phyloP scores from a whole-genome alignment of 1,140 invertebrate genomes.

The Schlechtendalia chinensis region DNA sequence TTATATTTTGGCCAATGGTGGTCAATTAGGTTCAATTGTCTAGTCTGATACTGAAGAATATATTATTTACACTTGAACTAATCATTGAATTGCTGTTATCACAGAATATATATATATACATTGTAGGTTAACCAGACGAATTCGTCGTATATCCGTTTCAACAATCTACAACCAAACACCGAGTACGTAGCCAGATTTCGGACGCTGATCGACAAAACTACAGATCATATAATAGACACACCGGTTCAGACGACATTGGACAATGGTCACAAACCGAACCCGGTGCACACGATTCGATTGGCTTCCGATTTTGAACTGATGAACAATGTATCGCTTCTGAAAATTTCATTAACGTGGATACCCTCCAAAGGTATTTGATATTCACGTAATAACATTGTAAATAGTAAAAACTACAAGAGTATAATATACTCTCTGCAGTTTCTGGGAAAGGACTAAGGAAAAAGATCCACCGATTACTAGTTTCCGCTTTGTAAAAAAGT shows the following conservation, averaged over 20 bases:
- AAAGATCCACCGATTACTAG: too few relatives aligned
- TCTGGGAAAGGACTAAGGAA: too few relatives aligned
- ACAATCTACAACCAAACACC: neutral
- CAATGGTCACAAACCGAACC: too few relatives aligned
- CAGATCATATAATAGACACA: neutral
- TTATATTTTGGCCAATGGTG: too few relatives aligned
- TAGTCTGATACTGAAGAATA: too few relatives aligned
- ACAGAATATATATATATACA: neutral
- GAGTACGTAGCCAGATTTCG: constrained; percentile 6
- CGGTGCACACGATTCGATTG: neutral
- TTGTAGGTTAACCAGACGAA: neutral
- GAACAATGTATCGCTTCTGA: neutral
- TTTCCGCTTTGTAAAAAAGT: too few relatives aligned
- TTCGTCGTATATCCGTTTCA: neutral
- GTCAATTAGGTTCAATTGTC: too few relatives aligned
- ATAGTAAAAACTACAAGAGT: neutral
- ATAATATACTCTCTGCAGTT: neutral
- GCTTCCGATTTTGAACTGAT: neutral
- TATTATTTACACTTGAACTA: too few relatives aligned
- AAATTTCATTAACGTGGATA: neutral
- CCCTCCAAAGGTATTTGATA: neutral
- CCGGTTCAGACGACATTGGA: neutral
- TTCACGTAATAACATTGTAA: neutral
- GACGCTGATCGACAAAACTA: neutral
- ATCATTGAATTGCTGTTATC: too few relatives aligned